These are phyloP conservation scores for Falco berigora DNA, from an alignment of 2,797 vertebrate species.

Conservation along the genomic window DNA sequence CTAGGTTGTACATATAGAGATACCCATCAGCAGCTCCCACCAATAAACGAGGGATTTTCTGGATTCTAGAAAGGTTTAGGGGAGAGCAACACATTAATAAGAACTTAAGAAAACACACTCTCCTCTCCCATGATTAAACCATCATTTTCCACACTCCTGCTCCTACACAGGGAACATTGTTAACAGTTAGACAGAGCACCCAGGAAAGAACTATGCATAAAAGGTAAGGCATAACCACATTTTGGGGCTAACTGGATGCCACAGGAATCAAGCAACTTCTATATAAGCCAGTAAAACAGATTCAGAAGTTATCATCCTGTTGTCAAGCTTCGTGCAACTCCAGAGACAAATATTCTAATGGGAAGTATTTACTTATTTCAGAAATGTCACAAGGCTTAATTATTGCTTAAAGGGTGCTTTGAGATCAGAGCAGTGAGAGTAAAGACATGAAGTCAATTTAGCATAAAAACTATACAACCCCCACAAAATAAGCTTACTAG, in stretches of 20 bases:
- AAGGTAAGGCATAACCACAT: neutral
- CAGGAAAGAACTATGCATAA: neutral
- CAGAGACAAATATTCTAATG: neutral
- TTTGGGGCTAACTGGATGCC: neutral
- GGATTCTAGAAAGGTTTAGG: slow-evolving; percentile 78
- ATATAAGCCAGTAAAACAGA: neutral
- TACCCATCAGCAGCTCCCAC: slow-evolving; percentile 95
- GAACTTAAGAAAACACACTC: neutral
- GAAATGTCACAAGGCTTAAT: neutral
- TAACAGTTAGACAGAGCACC: neutral
- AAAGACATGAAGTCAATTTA: neutral
- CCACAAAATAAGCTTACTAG: neutral
- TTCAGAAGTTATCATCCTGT: neutral
- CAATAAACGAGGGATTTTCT: slow-evolving; percentile 93
- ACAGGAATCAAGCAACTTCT: neutral
- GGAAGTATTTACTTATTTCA: neutral
- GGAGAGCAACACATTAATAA: neutral
- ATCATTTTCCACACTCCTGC: neutral
- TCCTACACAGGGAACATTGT: neutral
- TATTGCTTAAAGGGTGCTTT: neutral
- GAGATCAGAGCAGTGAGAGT: neutral
- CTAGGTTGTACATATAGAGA: slow-evolving; percentile 97
- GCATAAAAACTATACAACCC: neutral
- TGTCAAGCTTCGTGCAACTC: neutral
- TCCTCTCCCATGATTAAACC: neutral